phyloP scores from a whole-genome alignment of 1,140 invertebrate genomes.

The Leptonema lineaticorne region DNA sequence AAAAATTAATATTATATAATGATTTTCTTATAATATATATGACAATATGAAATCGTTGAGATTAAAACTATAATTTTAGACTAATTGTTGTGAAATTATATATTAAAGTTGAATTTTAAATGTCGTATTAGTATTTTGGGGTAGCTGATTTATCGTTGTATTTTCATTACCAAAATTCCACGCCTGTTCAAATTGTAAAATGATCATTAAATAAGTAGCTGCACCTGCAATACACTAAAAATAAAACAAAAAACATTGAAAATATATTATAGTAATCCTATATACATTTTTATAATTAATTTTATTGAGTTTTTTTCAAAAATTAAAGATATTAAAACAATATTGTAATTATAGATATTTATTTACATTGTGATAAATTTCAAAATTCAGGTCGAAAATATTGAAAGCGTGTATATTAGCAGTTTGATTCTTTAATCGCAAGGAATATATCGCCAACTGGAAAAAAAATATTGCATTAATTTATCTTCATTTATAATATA shows the following conservation, averaged over 20 bases:
- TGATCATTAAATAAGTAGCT: not conserved
- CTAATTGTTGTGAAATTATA: too few relatives aligned
- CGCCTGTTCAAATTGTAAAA: not conserved
- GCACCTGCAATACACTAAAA: slow-evolving; percentile 3
- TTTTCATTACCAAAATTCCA: too few relatives aligned
- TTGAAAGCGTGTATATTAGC: not conserved
- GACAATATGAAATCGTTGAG: too few relatives aligned
- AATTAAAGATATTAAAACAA: not conserved
- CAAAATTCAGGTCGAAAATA: not conserved
- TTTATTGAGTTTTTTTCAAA: not conserved
- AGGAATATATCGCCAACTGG: not conserved
- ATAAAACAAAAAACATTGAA: not conserved
- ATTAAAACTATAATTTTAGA: too few relatives aligned
- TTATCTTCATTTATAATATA: not conserved
- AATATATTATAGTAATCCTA: too few relatives aligned
- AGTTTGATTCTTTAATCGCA: not conserved
- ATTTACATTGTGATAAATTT: slow-evolving; percentile 1
- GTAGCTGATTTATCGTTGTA: too few relatives aligned
- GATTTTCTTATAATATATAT: too few relatives aligned
- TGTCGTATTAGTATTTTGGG: too few relatives aligned
- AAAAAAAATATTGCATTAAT: not conserved
- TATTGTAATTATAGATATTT: not conserved
- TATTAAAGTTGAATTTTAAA: too few relatives aligned
- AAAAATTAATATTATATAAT: too few relatives aligned
- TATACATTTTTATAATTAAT: not conserved